Conservation (phyloP, 2,797 vertebrate genomes). For the Enteromius trimaculatus region DNA sequence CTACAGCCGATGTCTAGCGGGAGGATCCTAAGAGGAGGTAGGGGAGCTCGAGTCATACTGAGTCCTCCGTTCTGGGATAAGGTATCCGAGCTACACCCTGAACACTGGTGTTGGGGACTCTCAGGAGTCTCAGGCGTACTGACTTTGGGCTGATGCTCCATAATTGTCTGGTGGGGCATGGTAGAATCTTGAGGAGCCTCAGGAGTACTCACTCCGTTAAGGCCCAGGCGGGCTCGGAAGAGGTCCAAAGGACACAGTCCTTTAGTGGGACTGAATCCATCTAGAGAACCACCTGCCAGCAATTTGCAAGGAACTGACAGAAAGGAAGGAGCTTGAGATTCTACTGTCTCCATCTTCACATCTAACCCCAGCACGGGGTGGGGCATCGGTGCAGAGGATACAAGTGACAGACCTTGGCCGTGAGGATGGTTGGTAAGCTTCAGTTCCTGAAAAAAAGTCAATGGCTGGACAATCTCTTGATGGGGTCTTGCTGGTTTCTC, state of each 20-base stretch:
- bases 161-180: conserved; percentile 61
- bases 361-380: conserved; percentile 35
- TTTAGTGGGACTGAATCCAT: conserved; percentile 77
- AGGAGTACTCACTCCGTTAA: conserved; percentile 67
- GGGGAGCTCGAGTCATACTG: conserved; percentile 63
- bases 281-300: conserved; percentile 66
- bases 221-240: conserved; percentile 70
- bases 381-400: conserved; percentile 57
- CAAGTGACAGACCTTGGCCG: conserved; percentile 71
- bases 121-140: conserved; percentile 61
- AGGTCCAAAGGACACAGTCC: conserved; percentile 77
- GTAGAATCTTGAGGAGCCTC: conserved; percentile 65
- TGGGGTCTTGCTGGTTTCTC: conserved; percentile 55
- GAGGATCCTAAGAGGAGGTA: conserved; percentile 81
- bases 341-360: conserved; percentile 40
- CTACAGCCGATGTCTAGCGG: conserved; percentile 82
- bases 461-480: conserved; percentile 50
- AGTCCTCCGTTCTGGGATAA: conserved; percentile 46
- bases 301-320: conserved; percentile 49
- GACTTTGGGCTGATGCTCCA: conserved; percentile 67
- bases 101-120: conserved; percentile 66
- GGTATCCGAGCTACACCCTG: conserved; percentile 64
- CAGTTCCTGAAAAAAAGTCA: conserved; percentile 53
- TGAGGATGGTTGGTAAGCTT: conserved; percentile 68
- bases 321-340: conserved; percentile 44